Evolutionary conservation across 2,888 invertebrate species (phyloP).

Genomic region (Phortica okadai): DNA sequence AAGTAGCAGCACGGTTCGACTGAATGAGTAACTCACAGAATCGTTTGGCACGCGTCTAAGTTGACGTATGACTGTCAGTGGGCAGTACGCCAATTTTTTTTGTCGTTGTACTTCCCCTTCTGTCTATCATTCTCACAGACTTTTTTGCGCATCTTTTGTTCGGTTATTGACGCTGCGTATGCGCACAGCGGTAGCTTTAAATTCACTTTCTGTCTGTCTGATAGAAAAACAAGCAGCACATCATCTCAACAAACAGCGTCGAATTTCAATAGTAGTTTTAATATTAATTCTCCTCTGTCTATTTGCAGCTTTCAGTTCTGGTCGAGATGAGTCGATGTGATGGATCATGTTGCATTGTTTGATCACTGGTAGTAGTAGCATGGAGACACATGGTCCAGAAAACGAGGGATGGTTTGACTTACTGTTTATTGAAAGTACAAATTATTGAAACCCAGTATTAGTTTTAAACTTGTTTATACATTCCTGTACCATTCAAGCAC

Average conservation of each 20-base stretch:
- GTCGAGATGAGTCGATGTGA: slow-evolving; percentile 44
- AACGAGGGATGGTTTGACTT: slow-evolving; percentile 11
- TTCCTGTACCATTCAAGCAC: not conserved
- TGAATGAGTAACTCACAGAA: not conserved
- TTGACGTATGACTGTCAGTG: slow-evolving; percentile 47
- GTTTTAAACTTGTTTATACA: not conserved
- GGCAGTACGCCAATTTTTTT: slow-evolving; percentile 43
- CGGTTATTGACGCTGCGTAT: not conserved
- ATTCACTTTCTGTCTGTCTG: slow-evolving; percentile 30
- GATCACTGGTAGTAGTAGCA: slow-evolving; percentile 54
- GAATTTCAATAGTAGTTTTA: slow-evolving; percentile 64
- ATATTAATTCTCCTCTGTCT: slow-evolving; percentile 42
- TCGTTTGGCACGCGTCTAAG: slow-evolving; percentile 11
- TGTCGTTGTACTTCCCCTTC: slow-evolving; percentile 2
- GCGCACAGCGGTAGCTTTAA: slow-evolving; percentile 29
- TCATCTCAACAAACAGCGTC: slow-evolving; percentile 52
- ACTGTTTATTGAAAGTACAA: not conserved
- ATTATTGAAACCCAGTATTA: not conserved
- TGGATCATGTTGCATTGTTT: slow-evolving; percentile 66
- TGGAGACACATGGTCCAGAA: not conserved
- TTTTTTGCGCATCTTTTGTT: slow-evolving; percentile 12
- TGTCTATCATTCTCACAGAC: slow-evolving; percentile 23
- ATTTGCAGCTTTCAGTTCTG: slow-evolving; percentile 58
- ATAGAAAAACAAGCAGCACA: slow-evolving; percentile 24
- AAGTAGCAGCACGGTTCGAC: slow-evolving; percentile 18